Evolutionary conservation across 2,113 vertebrate genomes (phyloP).

Genomic region (Phocoena sinus): DNA sequence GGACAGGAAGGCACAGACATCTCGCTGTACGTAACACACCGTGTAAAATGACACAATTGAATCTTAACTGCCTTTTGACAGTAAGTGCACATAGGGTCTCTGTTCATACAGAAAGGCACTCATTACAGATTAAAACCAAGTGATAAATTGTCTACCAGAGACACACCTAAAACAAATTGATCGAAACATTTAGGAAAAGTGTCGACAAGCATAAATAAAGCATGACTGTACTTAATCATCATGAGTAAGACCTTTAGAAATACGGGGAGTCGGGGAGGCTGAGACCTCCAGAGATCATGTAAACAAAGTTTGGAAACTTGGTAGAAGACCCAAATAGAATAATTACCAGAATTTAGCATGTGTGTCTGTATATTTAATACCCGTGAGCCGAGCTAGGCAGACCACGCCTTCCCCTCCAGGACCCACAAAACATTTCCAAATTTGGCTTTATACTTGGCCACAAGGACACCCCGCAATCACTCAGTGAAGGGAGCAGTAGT

Average conservation of each 20-base stretch:
- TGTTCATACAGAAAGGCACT: not conserved
- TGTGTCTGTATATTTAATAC: rapidly evolving
- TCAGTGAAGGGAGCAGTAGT: too few relatives aligned
- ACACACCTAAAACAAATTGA: not conserved
- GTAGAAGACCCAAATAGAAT: rapidly evolving
- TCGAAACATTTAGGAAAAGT: not conserved
- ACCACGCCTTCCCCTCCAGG: not conserved
- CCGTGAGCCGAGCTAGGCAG: not conserved
- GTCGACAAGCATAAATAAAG: not conserved
- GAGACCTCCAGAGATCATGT: too few relatives aligned
- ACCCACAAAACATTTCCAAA: not conserved
- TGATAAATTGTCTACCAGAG: not conserved
- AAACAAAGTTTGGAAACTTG: too few relatives aligned
- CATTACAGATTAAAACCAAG: rapidly evolving
- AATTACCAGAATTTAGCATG: rapidly evolving
- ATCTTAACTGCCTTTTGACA: not conserved
- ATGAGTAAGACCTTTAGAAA: not conserved
- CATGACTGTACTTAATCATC: not conserved
- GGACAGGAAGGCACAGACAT: not conserved
- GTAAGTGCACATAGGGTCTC: too few relatives aligned
- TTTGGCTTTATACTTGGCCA: not conserved
- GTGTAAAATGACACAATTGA: not conserved
- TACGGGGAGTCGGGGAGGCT: rapidly evolving
- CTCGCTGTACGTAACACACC: too few relatives aligned
- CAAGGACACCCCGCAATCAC: not conserved